Base-by-base conservation (phyloP, 2,888 invertebrate species). In the Drosophila neonasuta region DNA sequence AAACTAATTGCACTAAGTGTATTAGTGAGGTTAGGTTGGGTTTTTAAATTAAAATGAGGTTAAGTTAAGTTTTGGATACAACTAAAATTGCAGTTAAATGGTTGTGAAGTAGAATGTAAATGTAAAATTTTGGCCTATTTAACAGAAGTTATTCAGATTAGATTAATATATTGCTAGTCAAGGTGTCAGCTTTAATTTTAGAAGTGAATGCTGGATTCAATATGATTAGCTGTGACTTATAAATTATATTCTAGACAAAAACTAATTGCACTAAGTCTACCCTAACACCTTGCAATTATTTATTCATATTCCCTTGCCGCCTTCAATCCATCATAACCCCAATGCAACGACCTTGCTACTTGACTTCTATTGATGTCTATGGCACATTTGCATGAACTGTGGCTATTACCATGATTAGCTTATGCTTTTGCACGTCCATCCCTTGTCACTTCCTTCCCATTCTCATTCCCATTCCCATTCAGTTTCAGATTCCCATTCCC, bases 321-420 rank as follows among this genome's bases (percentile, higher is more conserved):
- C 11, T 44, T 3, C 34, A 13, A 52, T 44, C 54, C 24, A 51
- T 55, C 54, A 64, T 42, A 56, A 39, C 29, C 41, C 34, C 15
- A 13, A 42, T 11, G 10, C 52, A 50, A 49, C 68, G 79, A 81
- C 79, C 71, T 79, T 76, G 73, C 49, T 3, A 67, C 79, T 81
- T 87, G 87, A 84, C 83, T 82, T 58, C 32, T 49, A 67, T 74
- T 64, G 70, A 57, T 79, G 71, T 77, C 68, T 68, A 46, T 54
- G 36, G 2, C 36, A 44, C 67, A 86, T 82, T 82, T 82, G 87
- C 81, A 87, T 82, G 71, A 70, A 59, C 67, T 62, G 60, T 59
- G 82, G 76, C 87, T 86, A 81, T 81, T 81, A 84, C 49, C 51
- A 48, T 74, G 86, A 87, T 86, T 82, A 69, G 71, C 79, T 50